phyloP scores from a whole-genome alignment of 2,888 invertebrate genomes.

The Trachelus tabidus region DNA sequence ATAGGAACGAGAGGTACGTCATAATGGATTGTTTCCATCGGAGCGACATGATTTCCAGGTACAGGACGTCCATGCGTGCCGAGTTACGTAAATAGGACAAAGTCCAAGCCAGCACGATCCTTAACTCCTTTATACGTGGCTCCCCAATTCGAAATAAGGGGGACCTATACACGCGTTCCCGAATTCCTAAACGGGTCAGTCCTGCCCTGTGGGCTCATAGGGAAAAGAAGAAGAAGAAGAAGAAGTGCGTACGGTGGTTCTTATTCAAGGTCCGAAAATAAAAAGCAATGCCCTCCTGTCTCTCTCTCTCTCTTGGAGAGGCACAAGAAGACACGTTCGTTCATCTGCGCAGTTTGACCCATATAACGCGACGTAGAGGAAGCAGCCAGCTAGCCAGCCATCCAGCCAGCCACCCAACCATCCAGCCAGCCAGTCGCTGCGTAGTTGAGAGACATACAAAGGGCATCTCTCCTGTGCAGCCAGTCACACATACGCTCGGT shows the following conservation, averaged over 20 bases:
- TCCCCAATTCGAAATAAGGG: constrained; percentile 24
- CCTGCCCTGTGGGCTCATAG: constrained; percentile 26
- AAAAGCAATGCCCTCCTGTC: constrained; percentile 17
- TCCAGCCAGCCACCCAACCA: neutral
- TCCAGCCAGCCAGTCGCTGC: neutral
- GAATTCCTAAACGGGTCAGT: constrained; percentile 25
- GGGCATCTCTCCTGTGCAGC: constrained; percentile 4
- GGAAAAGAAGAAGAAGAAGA: too few species aligned
- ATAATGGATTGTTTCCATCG: neutral
- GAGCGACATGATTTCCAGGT: neutral
- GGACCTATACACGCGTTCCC: constrained; percentile 43
- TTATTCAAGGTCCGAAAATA: constrained; percentile 42
- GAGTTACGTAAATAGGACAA: neutral
- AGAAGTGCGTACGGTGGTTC: too few species aligned
- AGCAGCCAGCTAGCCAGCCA: neutral
- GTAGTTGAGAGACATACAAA: constrained; percentile 5
- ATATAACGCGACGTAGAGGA: constrained; percentile 28
- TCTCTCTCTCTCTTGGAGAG: neutral
- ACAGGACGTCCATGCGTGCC: neutral
- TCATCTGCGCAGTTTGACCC: constrained; percentile 43
- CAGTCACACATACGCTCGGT: neutral
- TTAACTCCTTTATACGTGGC: neutral
- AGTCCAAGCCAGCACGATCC: neutral
- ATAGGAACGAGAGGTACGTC: neutral
- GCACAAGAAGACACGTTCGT: constrained; percentile 1